Evolutionary conservation across 2,113 vertebrate genomes (phyloP), one percentile per base, ranked within the genome.

Genomic region (Corydoras maculifer): DNA sequence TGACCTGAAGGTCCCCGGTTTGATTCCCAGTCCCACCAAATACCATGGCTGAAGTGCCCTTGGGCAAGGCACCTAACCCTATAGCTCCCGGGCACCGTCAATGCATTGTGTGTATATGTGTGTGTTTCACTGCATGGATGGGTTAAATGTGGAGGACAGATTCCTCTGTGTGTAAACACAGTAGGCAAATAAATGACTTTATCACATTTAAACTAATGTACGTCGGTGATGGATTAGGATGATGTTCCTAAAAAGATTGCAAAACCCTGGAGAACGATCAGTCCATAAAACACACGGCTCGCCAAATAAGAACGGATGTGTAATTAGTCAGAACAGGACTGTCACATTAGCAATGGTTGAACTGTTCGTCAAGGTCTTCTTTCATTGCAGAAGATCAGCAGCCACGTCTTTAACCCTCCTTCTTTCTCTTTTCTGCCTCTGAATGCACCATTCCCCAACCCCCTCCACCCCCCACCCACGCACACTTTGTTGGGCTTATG

Each of bases 241-340:
- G 35, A 8, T 43, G 10, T 14, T 53, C 51, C 51, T 53, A 14
- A 10, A 10, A 53, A 53, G 51, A 43, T 8, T 30, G 14, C 51
- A 48, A 29, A 49, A 2, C 8, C 59, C 57, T 32, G 62, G 61
- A 50, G 18, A 30, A 72, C 5, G n/a, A 14, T 9, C 54, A 50
- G 43, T 13, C 13, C 61, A 64, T 57, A 69, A 51, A 54, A 43
- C 13, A 11, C 9, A 0, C 43, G 9, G 25, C 29, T 14, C 35
- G 7, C 35, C 35, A 43, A 43, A 43, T 43, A 8, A 43, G 35
- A 43, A 14, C 8, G 13, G 49, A 73, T 31, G 49, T 43, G 54
- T 58, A 73, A 77, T 62, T 35, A 64, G 65, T 60, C 54, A 64
- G 43, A 54, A 66, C 63, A 59, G 13, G 10, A 35, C 31, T 60